Base-by-base conservation (phyloP, 2,888 invertebrate genomes). In the Ochropacha duplaris region DNA sequence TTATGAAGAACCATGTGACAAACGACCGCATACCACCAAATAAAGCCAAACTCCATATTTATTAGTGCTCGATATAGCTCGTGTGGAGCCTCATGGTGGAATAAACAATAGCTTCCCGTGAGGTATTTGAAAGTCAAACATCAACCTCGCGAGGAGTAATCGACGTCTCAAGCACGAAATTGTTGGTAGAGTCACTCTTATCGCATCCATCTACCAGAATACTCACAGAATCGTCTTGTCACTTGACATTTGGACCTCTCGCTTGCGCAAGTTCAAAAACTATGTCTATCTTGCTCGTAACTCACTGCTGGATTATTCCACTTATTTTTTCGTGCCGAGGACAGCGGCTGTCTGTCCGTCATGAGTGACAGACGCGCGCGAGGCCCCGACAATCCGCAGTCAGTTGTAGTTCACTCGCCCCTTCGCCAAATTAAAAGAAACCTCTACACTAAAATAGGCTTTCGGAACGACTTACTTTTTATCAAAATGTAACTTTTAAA, bases 101-200 rank as follows among this genome's bases (percentile, higher is more conserved):
- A 84, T 83, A 81, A 83, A 87, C 83, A 87, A 85, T 81, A 79
- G 82, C 59, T 74, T 67, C 65, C 62, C 60, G 72, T 65, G 66
- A 74, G 75, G 73, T 81, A 87, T 87, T 87, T 85, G 81, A 85
- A 87, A 88, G 81, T 86, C 86, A 86, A 87, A 84, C 79, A 82
- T 79, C 78, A 72, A 64, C 66, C 44, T 44, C 52, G 72, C 70
- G 71, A 73, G 71, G 72, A 79, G 84, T 84, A 87, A 87, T 87
- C 84, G 84, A 86, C 84, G 79, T 86, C 84, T 86, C 83, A 84
- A 87, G 80, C 82, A 81, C 83, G 71, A 78, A 79, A 82, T 80
- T 72, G 76, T 79, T 78, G 76, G 78, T 79, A 74, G 31, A 31
- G 71, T 61, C 69, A 72, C 76, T 79, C 66, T 81, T 83, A 82